These are phyloP conservation scores for Pimephales promelas DNA, from an alignment of 2,113 vertebrate genomes.

Conservation along the genomic window DNA sequence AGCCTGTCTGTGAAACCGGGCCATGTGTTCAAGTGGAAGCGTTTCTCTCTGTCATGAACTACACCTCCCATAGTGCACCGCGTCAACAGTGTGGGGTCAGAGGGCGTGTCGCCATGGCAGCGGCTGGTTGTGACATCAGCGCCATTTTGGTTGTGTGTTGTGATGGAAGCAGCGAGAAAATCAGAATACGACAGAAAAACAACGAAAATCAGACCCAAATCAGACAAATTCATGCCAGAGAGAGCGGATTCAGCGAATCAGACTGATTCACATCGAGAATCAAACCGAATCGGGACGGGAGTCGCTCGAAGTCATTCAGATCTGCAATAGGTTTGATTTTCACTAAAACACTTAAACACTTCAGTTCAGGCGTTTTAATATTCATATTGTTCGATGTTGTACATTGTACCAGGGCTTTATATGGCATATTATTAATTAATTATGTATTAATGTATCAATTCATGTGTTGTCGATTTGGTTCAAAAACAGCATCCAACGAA, in stretches of 20 bases:
- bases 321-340: not conserved
- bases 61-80: constrained; percentile 46
- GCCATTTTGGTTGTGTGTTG: constrained; percentile 77
- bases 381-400: not conserved
- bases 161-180: constrained; percentile 30
- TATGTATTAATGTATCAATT: too few relatives aligned
- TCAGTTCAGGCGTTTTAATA: not conserved
- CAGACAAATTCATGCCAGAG: not conserved
- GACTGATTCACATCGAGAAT: not conserved
- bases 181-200: not conserved
- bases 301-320: not conserved
- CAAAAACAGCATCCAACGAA: not conserved
- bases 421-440: not conserved
- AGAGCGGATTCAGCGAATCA: not conserved
- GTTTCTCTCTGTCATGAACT: not conserved
- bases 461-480: not conserved
- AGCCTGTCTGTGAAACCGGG: not conserved
- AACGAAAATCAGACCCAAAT: not conserved
- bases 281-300: not conserved
- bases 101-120: constrained; percentile 79
- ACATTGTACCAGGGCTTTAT: too few relatives aligned
- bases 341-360: not conserved
- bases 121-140: constrained; percentile 75
- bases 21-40: too few relatives aligned
- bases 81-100: constrained; percentile 27